Conservation (phyloP, 2,797 vertebrate species). For the Smutsia temminckii region DNA sequence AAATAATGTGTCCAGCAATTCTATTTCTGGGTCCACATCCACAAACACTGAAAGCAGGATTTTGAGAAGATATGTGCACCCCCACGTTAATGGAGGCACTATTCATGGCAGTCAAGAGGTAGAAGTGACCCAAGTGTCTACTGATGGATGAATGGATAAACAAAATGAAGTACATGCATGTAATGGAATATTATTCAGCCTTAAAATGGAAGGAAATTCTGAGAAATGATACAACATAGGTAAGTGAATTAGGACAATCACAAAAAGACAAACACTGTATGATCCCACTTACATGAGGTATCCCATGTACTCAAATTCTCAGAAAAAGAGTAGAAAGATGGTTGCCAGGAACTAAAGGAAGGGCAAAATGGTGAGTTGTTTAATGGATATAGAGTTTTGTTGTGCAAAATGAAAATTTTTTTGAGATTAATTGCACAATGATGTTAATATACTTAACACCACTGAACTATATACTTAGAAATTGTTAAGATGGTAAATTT, state of each 20-base stretch:
- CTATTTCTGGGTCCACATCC: background rate
- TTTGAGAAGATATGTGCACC: background rate
- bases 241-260: background rate
- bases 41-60: background rate
- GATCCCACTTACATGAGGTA: background rate
- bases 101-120: background rate
- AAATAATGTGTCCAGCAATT: background rate
- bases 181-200: background rate
- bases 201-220: background rate
- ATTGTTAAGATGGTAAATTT: background rate
- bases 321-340: background rate
- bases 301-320: background rate
- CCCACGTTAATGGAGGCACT: background rate
- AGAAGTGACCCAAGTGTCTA: background rate
- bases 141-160: background rate
- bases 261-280: background rate
- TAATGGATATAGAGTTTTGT: background rate
- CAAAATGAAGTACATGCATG: background rate
- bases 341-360: background rate
- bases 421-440: background rate
- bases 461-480: background rate
- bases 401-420: background rate
- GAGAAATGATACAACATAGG: background rate
- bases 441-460: background rate
- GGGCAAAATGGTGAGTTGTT: background rate